These are phyloP conservation scores for Pammene aurita DNA, from an alignment of 2,888 invertebrate species.

Conservation along the genomic window DNA sequence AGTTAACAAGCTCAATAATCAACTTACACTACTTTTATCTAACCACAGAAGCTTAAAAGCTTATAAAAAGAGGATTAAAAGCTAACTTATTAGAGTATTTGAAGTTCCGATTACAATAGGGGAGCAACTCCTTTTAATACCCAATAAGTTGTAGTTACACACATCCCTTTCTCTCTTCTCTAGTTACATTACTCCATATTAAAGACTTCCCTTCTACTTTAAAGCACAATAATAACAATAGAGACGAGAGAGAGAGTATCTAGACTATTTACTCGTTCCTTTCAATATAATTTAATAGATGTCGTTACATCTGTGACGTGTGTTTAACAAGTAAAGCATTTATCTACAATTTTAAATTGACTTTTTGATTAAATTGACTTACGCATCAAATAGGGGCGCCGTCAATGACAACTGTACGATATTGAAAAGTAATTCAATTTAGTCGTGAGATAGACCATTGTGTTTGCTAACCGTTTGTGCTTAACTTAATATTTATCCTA, in stretches of 20 bases:
- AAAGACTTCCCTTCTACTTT: conserved; percentile 15
- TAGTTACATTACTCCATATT: not conserved
- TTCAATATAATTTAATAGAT: not conserved
- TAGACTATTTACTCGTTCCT: not conserved
- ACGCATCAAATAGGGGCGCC: not conserved
- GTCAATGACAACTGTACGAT: not conserved
- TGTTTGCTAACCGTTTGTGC: not conserved
- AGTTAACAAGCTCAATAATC: conserved; percentile 12
- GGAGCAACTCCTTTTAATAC: conserved; percentile 16
- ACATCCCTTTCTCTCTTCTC: not conserved
- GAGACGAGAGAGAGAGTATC: conserved; percentile 9
- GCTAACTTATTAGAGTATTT: conserved; percentile 27
- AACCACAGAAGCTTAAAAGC: conserved; percentile 21
- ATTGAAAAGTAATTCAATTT: not conserved
- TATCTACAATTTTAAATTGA: not conserved
- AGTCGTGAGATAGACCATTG: not conserved
- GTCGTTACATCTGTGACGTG: not conserved
- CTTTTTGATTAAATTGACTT: not conserved
- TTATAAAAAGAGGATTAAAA: conserved; percentile 21
- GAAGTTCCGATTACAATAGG: conserved; percentile 17
- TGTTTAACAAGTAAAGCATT: not conserved
- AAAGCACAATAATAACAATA: not conserved
- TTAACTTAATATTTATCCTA: no score
- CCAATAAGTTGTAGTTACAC: conserved; percentile 25
- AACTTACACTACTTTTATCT: conserved; percentile 6